These are phyloP conservation scores for Rhegmatorhina hoffmannsi DNA, from an alignment of 2,113 vertebrate species.

Conservation along the genomic window DNA sequence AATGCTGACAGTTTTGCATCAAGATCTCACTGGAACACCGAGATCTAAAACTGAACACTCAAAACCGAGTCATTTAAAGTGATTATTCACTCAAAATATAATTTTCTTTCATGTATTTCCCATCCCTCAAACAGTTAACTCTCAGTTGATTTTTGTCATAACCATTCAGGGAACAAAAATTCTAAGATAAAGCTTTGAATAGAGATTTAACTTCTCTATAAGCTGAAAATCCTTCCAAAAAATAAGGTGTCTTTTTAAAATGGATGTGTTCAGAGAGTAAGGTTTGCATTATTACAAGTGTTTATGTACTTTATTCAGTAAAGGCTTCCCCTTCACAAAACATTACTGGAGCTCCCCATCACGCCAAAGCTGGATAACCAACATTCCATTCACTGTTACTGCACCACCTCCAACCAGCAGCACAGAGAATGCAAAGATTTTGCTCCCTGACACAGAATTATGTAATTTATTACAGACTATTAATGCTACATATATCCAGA, in stretches of 20 bases:
- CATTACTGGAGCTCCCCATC: background rate
- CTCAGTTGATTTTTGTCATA: background rate
- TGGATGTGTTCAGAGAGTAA: background rate
- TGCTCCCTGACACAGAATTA: background rate
- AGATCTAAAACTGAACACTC: background rate
- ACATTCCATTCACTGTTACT: background rate
- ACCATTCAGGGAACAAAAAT: background rate
- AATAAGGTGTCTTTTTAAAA: background rate
- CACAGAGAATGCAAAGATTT: background rate
- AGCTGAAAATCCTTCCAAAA: background rate
- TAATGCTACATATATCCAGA: background rate
- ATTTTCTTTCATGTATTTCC: background rate
- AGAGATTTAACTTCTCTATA: background rate
- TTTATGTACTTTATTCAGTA: background rate
- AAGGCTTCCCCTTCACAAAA: background rate
- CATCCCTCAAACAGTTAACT: background rate
- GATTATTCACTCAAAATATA: background rate
- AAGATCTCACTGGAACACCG: background rate
- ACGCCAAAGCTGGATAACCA: background rate
- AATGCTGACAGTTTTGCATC: background rate
- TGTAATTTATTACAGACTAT: background rate
- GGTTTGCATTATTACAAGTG: background rate
- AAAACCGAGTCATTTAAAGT: background rate
- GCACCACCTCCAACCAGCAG: background rate
- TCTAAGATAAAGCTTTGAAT: background rate